phyloP scores from a whole-genome alignment of 2,888 invertebrate species.

The Lysandra coridon region DNA sequence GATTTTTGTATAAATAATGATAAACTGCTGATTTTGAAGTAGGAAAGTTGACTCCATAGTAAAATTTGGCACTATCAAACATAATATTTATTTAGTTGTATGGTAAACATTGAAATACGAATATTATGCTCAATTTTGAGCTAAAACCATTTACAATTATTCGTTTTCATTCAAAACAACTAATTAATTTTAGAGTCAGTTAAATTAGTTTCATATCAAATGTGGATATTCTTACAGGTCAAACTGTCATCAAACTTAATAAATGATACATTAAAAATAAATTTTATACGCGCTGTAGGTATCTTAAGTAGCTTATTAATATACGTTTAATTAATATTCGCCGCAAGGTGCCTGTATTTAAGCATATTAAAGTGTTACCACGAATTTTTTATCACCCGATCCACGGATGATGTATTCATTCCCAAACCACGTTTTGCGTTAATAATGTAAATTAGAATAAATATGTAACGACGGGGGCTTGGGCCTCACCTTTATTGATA shows the following conservation, averaged over 20 bases:
- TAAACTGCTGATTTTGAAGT: no score
- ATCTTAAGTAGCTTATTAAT: slow-evolving; percentile 9
- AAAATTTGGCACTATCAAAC: no score
- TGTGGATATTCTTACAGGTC: background rate
- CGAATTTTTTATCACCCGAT: background rate
- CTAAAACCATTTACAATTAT: background rate
- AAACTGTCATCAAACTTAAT: background rate
- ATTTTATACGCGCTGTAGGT: background rate
- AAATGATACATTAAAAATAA: background rate
- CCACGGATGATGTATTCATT: slow-evolving; percentile 5
- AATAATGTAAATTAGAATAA: background rate
- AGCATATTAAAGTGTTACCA: slow-evolving; percentile 9
- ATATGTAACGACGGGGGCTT: no score
- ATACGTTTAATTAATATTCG: slow-evolving; percentile 22
- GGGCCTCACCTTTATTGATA: no score
- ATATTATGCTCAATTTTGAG: background rate
- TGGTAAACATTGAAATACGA: no score
- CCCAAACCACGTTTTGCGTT: background rate
- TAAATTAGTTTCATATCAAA: background rate
- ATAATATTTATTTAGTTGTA: no score
- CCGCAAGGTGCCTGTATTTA: slow-evolving; percentile 15
- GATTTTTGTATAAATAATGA: no score
- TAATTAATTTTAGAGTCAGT: background rate
- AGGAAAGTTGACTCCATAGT: no score
- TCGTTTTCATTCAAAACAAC: background rate